These are phyloP conservation scores for Druceiella hillmani DNA, from an alignment of 2,888 invertebrate species.

Conservation along the genomic window DNA sequence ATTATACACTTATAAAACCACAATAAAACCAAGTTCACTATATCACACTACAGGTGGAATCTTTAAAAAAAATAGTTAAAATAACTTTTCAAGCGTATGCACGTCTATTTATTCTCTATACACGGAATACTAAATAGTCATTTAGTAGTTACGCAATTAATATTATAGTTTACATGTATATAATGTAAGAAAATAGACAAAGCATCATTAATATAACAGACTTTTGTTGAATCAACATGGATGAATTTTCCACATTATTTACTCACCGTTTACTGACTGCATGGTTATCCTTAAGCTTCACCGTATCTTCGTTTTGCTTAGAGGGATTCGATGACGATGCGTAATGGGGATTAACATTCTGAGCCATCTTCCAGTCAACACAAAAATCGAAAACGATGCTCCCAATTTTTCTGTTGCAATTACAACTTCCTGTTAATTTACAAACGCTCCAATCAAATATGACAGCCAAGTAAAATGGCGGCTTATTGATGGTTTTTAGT, in stretches of 20 bases:
- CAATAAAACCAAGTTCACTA: no score
- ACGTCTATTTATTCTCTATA: constrained; percentile 15
- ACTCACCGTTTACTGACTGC: constrained; percentile 85
- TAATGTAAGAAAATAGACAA: no score
- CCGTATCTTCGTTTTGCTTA: constrained; percentile 77
- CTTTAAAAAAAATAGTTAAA: no score
- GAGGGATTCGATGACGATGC: constrained; percentile 65
- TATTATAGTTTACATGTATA: no score
- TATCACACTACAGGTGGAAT: no score
- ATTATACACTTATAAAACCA: no score
- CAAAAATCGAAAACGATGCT: constrained; percentile 1
- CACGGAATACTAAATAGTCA: no score
- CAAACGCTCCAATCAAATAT: constrained; percentile 48
- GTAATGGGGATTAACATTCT: constrained; percentile 80
- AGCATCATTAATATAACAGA: no score
- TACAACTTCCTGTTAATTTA: constrained; percentile 46
- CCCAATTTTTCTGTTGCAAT: constrained; percentile 40
- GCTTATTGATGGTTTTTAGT: constrained; percentile 21
- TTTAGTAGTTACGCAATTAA: constrained; percentile 11
- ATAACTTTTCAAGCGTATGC: no score
- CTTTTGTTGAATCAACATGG: no score
- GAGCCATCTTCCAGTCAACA: constrained; percentile 76
- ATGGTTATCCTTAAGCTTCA: constrained; percentile 75
- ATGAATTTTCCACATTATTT: no score
- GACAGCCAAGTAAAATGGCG: constrained; percentile 45